phyloP scores from a whole-genome alignment of 2,888 invertebrate genomes.

The Clusia tigrina region DNA sequence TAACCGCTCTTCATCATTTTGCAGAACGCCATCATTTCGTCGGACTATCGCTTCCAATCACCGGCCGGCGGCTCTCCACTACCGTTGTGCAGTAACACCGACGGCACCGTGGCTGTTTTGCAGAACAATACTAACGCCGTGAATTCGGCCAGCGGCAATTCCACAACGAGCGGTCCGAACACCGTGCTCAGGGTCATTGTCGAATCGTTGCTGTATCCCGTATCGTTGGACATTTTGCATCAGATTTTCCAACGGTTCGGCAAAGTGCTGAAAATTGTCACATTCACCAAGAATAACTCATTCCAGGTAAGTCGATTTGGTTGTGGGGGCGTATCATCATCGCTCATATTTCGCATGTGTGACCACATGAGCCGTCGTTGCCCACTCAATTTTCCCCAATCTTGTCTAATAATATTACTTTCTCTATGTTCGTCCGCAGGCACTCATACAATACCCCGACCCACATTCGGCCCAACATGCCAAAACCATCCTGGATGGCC shows the following conservation, averaged over 20 bases:
- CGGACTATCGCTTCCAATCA: slow-evolving; percentile 72
- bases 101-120: slow-evolving; percentile 66
- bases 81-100: slow-evolving; percentile 67
- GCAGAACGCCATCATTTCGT: slow-evolving; percentile 88
- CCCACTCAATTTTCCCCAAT: neutral
- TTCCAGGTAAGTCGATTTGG: slow-evolving; percentile 62
- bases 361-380: neutral
- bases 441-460: slow-evolving; percentile 98
- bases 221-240: slow-evolving; percentile 95
- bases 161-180: slow-evolving; percentile 81
- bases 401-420: neutral
- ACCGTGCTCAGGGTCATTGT: slow-evolving; percentile 97
- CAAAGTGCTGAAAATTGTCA: slow-evolving; percentile 98
- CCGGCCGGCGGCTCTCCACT: slow-evolving; percentile 73
- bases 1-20: too few relatives aligned
- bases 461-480: slow-evolving; percentile 96
- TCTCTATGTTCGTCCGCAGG: slow-evolving; percentile 83
- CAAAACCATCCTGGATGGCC: slow-evolving; percentile 95
- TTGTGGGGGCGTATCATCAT: neutral
- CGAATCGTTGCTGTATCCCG: slow-evolving; percentile 98
- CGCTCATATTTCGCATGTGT: neutral
- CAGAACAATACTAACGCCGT: slow-evolving; percentile 62
- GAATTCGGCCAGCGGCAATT: slow-evolving; percentile 65
- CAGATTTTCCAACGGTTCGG: slow-evolving; percentile 99
- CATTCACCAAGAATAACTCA: slow-evolving; percentile 99